Base-by-base conservation (phyloP, 1,140 invertebrate genomes). In the Eriocheir sinensis region DNA sequence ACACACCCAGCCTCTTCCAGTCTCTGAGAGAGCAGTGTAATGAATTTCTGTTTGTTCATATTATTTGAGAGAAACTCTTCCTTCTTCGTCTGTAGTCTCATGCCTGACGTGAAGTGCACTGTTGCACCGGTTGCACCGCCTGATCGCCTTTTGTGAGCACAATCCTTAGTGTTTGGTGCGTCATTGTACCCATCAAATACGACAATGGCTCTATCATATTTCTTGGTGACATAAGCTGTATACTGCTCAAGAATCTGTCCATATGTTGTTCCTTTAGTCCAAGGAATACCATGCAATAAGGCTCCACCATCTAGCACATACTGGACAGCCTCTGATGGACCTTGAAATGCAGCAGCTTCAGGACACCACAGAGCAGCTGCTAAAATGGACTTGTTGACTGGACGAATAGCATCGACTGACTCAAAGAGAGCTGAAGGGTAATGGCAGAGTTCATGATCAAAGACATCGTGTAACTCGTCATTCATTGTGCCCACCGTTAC, bases 1-100 rank as follows among this genome's bases (percentile, higher is more conserved):
- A 53, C 89, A 34, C 27, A n/a, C 30, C 60, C 30, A 91, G n/a
- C 15, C 34, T 88, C 4, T 38, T 38, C 17, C 85, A 88, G 85
- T 40, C 36, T 40, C 12, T 36, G 15, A 34, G 32, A 32, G 6
- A 38, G 34, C 85, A 88, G 17, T 15, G 4, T 32, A 88, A 88
- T 38, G 36, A 30, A 88, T 21, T 38, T 15, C 4, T 88, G 85
- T 40, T 88, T 83, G n/a, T n/a, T n/a, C n/a, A n/a, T n/a, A n/a
- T n/a, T n/a, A n/a, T n/a, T n/a, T n/a, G n/a, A n/a, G n/a, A 83
- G n/a, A 34, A 88, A 88, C 36, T 88, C 32, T 34, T 88, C 85
- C 81, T 83, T 88, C 34, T 88, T 3, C 36, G 36, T 38, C 40
- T 21, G 17, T 34, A 88, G 15, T 32, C 4, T 30, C 85, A 88